Evolutionary conservation across 2,113 vertebrate species (phyloP).

Genomic region (Rhinolophus sinicus): DNA sequence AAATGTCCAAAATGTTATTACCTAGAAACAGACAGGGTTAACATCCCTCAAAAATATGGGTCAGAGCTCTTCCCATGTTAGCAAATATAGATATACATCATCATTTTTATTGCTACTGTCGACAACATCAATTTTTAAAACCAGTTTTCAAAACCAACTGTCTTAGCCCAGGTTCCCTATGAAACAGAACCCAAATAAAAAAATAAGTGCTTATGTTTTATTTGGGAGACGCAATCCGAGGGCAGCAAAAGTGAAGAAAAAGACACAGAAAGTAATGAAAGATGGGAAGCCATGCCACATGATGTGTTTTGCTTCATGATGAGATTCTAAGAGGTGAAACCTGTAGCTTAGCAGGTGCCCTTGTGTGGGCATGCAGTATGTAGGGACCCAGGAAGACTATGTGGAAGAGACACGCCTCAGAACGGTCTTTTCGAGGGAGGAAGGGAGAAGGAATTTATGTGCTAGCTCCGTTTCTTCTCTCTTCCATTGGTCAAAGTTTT

Average conservation of each 20-base stretch:
- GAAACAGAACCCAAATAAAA: not conserved
- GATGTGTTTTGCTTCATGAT: not conserved
- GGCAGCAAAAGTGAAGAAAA: not conserved
- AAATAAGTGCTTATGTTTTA: not conserved
- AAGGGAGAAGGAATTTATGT: not conserved
- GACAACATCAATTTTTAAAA: not conserved
- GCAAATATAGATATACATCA: not conserved
- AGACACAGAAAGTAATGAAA: not conserved
- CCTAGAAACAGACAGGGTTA: not conserved
- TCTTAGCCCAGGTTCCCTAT: not conserved
- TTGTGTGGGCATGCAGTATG: not conserved
- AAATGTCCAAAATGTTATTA: not conserved
- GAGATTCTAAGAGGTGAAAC: not conserved
- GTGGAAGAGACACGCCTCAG: not conserved
- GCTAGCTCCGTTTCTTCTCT: not conserved
- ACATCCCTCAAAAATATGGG: not conserved
- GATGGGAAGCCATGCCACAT: not conserved
- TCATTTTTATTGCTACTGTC: not conserved
- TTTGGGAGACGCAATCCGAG: not conserved
- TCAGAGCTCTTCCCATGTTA: not conserved
- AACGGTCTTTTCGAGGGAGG: not conserved
- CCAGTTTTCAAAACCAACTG: not conserved
- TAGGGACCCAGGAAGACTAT: not conserved
- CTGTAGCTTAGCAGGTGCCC: not conserved
- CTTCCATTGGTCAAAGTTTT: not conserved